Percentiles rank a stretch among this genome's conserved stretches.
Evolutionary conservation across 1,140 invertebrate genomes (phyloP).

Genomic region (Ruditapes philippinarum): DNA sequence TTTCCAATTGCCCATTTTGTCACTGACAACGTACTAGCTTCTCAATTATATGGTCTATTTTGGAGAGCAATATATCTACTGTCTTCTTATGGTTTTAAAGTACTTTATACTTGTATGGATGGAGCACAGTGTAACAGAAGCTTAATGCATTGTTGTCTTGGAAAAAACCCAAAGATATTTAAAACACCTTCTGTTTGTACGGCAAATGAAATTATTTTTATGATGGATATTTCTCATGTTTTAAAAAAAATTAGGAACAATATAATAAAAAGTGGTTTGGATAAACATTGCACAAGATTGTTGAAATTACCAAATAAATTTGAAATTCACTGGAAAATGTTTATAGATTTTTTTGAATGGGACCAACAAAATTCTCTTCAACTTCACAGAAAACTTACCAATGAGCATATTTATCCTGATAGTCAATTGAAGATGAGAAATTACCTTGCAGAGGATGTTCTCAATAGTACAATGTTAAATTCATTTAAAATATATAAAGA

Average conservation of each 20-base stretch:
- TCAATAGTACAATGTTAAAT: conserved; percentile 58
- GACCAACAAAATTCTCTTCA: conserved; percentile 21
- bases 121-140: conserved; percentile 65
- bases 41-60: conserved; percentile 62
- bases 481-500: conserved; percentile 32
- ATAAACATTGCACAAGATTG: conserved; percentile 12
- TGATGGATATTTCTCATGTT: conserved; percentile 66
- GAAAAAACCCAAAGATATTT: not conserved
- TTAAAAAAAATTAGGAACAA: conserved; percentile 67
- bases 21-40: conserved; percentile 29
- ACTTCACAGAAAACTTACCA: conserved; percentile 45
- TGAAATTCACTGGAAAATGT: conserved; percentile 38
- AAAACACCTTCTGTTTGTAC: conserved; percentile 21
- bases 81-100: conserved; percentile 49
- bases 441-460: conserved; percentile 62
- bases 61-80: conserved; percentile 60
- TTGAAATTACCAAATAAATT: not conserved
- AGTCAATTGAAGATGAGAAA: conserved; percentile 62
- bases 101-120: conserved; percentile 54
- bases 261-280: conserved; percentile 43
- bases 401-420: conserved; percentile 41
- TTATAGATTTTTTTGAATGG: conserved; percentile 43
- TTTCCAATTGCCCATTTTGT: conserved; percentile 70
- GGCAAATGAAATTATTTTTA: conserved; percentile 42
- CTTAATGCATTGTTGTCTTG: conserved; percentile 36